Base-by-base conservation (phyloP, 2,888 invertebrate species). In the Melipona beecheii region DNA sequence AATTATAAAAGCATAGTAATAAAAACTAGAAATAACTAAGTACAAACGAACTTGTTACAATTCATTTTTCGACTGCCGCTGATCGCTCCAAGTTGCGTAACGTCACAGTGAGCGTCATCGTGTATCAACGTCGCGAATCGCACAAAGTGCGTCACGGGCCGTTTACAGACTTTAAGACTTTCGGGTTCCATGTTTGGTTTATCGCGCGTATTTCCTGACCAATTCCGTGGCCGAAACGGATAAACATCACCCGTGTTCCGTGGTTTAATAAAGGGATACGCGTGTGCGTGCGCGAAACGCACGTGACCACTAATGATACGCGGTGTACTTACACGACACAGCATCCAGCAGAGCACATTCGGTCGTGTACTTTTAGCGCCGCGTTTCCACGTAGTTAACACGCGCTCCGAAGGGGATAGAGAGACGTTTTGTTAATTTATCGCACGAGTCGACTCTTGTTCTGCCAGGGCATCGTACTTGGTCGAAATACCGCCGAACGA, bases 291-390 rank as follows among this genome's bases (percentile, higher is more conserved):
- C 72, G 50, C 27, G 56, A 81, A 83, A 70, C 50, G 56, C 71
- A 72, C 83, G 68, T 72, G 75, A 69, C 68, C 75, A 43, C 66
- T 83, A 81, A 83, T 74, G 73, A 75, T 80, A n/a, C 75, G 27
- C 58, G 52, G 24, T 43, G 58, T 52, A 65, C 66, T 52, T 52
- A 74, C 58, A 52, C 52, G 56, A n/a, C 58, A 27, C 49, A 5
- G 21, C 58, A 60, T 65, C n/a, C 31, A 66, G 50, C 43, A 43
- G 31, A 31, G 43, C 24, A 58, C 56, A 66, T 78, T 74, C 58
- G 73, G 49, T 27, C 21, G 19, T 54, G 49, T 21, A 50, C 71
- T 60, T 60, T 60, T 52, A 31, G 6, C 52, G 24, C 19, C 21
- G 17, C 43, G 36, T 49, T 21, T 24, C 27, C n/a, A 19, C 27